These are phyloP conservation scores for Hypsibius dujardini DNA, from an alignment of 1,140 invertebrate genomes.

Conservation along the genomic window DNA sequence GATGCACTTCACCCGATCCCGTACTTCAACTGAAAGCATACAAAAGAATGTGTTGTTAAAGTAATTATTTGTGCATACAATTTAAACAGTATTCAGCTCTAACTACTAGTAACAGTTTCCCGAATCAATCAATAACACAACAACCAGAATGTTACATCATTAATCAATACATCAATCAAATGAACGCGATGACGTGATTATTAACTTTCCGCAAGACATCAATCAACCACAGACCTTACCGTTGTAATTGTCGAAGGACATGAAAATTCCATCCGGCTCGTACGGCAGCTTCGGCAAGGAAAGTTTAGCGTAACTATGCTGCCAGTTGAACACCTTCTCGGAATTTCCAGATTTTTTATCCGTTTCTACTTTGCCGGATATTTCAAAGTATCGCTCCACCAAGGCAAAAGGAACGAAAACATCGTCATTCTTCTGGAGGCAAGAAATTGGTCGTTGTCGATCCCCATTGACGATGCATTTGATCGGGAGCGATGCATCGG, in stretches of 20 bases:
- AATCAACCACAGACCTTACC: slow-evolving; percentile 84
- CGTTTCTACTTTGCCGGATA: slow-evolving; percentile 28
- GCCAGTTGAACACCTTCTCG: slow-evolving; percentile 57
- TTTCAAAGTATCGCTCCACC: slow-evolving; percentile 32
- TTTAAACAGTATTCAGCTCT: too few relatives aligned
- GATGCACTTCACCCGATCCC: slow-evolving; percentile 86
- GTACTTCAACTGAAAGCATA: slow-evolving; percentile 53
- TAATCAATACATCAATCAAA: slow-evolving; percentile 11
- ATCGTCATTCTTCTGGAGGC: slow-evolving; percentile 27
- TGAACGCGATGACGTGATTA: neutral
- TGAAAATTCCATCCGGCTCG: slow-evolving; percentile 66
- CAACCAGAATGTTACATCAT: too few relatives aligned
- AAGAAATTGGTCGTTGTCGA: slow-evolving; percentile 25
- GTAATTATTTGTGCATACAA: too few relatives aligned
- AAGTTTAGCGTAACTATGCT: slow-evolving; percentile 78
- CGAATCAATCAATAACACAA: too few relatives aligned
- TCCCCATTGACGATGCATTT: slow-evolving; percentile 31
- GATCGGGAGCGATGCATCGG: slow-evolving; percentile 23
- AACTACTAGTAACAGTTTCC: too few relatives aligned
- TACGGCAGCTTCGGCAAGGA: slow-evolving; percentile 72
- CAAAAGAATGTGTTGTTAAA: too few relatives aligned
- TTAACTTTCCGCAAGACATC: slow-evolving; percentile 29
- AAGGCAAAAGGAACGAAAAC: slow-evolving; percentile 32
- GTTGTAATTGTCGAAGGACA: slow-evolving; percentile 93
- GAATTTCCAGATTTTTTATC: slow-evolving; percentile 24